Base-by-base conservation (phyloP, 2,888 invertebrate genomes). In the Dynastes maya region DNA sequence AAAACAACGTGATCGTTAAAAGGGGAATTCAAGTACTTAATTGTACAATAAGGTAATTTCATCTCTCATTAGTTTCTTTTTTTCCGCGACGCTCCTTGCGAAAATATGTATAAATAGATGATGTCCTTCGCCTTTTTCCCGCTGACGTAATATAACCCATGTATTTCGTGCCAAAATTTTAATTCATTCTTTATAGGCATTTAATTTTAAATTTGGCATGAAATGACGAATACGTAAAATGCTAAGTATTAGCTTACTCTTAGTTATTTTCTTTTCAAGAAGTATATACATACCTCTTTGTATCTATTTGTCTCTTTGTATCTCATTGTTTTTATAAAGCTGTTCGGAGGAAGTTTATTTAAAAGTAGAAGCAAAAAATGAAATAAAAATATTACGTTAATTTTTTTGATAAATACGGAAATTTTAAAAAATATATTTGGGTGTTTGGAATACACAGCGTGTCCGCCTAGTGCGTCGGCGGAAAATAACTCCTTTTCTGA, bases 11-110 rank as follows among this genome's bases (percentile, higher is more conserved):
- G 9, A 89, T 88, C 88, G 2, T 82, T 89, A 51, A 89, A 90
- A 83, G 89, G 89, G 89, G 89, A 13, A 86, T 90, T 40, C 89
- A 89, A 81, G 89, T 89, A 4, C 82, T 89, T 29, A 88, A 89
- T 80, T 78, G 78, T 65, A 78, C 78, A 13, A 78, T 78, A 64
- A 78, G 78, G 78, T 32, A 78, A 72, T 74, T 74, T 74, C 27
- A 61, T 68, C 32, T 61, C 55, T 45, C 45, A 32, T 61, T 74
- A 11, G 27, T 16, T 27, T 45, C 32, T 32, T 32, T 4, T 49
- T 45, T 72, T 63, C 5, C 13, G 32, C 11, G 27, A 32, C 13
- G 32, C 8, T 63, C 27, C 27, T 13, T 29, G 51, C 68, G 68
- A 51, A 49, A 49, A 51, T 32, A 32, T 32, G 32, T 32, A 68